Evolutionary conservation across 1,140 invertebrate genomes (phyloP).

Genomic region (Fopius arisanus): DNA sequence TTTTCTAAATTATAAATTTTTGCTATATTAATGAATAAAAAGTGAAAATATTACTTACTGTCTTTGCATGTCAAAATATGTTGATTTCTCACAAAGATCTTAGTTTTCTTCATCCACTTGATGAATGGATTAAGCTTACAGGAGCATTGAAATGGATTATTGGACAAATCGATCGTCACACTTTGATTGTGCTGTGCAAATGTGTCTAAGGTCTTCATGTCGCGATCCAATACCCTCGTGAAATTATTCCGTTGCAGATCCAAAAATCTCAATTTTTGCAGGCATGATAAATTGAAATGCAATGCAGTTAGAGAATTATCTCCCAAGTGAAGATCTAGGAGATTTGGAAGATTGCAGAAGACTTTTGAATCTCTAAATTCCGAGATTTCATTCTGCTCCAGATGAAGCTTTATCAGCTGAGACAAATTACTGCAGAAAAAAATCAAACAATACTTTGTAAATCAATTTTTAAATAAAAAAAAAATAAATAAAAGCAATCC

Average conservation of each 20-base stretch:
- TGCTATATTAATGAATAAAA: conserved; percentile 19
- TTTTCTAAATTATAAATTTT: conserved; percentile 30
- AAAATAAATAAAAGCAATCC: no score
- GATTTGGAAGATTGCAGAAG: conserved; percentile 75
- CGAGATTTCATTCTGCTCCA: conserved; percentile 82
- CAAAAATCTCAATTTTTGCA: conserved; percentile 73
- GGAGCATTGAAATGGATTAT: conserved; percentile 76
- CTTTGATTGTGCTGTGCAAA: conserved; percentile 66
- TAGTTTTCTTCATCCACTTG: conserved; percentile 71
- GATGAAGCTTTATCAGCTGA: conserved; percentile 75
- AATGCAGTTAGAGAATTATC: conserved; percentile 71
- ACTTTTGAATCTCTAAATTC: conserved; percentile 72
- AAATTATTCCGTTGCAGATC: conserved; percentile 79
- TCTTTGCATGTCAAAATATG: conserved; percentile 65
- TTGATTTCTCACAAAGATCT: conserved; percentile 70
- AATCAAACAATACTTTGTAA: no score
- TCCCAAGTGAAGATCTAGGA: conserved; percentile 76
- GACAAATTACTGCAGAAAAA: conserved; percentile 66
- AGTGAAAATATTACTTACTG: conserved; percentile 43
- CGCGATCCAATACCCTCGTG: conserved; percentile 65
- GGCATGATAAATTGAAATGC: conserved; percentile 74
- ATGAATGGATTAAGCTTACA: conserved; percentile 71
- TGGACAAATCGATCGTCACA: conserved; percentile 73
- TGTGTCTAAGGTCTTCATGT: conserved; percentile 69
- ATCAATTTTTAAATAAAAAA: no score